These are phyloP conservation scores for Cebidichthys violaceus DNA, from an alignment of 2,113 vertebrate genomes.

Conservation along the genomic window DNA sequence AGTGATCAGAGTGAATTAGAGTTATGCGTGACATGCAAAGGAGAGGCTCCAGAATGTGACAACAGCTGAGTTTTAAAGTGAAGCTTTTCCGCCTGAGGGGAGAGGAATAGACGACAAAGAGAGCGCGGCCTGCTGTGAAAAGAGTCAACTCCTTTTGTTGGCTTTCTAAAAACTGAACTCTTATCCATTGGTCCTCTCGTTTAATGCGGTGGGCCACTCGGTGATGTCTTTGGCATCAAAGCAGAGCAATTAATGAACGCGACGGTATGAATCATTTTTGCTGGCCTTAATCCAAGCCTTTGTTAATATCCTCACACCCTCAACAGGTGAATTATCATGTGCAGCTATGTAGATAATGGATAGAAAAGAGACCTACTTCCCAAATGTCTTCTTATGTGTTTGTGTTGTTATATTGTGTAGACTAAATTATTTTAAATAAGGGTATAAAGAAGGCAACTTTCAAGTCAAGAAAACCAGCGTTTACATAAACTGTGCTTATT, in stretches of 20 bases:
- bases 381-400: neutral
- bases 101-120: slow-evolving; percentile 59
- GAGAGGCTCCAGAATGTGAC: slow-evolving; percentile 78
- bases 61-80: slow-evolving; percentile 80
- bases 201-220: slow-evolving; percentile 4
- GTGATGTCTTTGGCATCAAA: slow-evolving; percentile 7
- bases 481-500: neutral
- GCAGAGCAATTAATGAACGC: slow-evolving; percentile 18
- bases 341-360: neutral
- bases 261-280: neutral
- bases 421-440: neutral
- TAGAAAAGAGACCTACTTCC: neutral
- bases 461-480: neutral
- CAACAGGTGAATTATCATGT: slow-evolving; percentile 2
- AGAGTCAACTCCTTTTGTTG: slow-evolving; percentile 54
- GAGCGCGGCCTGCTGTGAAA: slow-evolving; percentile 38
- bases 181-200: slow-evolving; percentile 21
- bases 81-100: slow-evolving; percentile 66
- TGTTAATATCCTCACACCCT: neutral
- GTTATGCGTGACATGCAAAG: slow-evolving; percentile 81
- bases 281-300: neutral
- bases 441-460: neutral
- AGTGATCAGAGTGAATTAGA: slow-evolving; percentile 78
- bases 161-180: slow-evolving; percentile 45
- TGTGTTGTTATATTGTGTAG: neutral